A percentile compares a stretch with the other conserved stretches of the same genome.
phyloP scores from a whole-genome alignment of 2,797 vertebrate species.

The Enteromius treurensis region DNA sequence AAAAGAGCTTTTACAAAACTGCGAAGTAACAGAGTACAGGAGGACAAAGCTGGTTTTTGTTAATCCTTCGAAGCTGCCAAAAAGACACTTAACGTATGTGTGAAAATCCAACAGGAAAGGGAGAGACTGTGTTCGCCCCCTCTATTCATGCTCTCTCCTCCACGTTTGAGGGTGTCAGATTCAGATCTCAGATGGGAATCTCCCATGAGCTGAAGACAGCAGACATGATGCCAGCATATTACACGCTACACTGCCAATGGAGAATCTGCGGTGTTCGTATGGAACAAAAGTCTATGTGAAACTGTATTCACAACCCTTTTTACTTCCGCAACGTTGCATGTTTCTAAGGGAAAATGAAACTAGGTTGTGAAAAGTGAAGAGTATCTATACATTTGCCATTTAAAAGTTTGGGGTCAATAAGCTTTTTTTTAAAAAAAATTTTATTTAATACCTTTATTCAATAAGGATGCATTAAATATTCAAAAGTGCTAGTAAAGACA shows the following conservation, averaged over 20 bases:
- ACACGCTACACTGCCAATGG: slow-evolving; percentile 4
- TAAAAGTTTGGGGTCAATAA: background rate
- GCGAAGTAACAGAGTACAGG: background rate
- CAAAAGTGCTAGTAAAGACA: background rate
- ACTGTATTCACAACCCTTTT: background rate
- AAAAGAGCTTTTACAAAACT: background rate
- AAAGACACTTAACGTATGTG: slow-evolving; percentile 48
- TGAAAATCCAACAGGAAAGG: slow-evolving; percentile 56
- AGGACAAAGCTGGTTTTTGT: slow-evolving; percentile 44
- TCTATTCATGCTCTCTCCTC: slow-evolving; percentile 63
- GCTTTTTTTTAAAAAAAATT: too few relatives aligned
- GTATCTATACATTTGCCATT: background rate
- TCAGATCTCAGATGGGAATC: slow-evolving; percentile 36
- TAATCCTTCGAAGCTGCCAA: slow-evolving; percentile 9
- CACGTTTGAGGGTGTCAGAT: slow-evolving; percentile 38
- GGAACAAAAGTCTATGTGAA: background rate
- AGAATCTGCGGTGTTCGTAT: background rate
- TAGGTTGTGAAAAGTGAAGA: background rate
- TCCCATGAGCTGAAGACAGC: slow-evolving; percentile 36
- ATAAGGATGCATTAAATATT: background rate
- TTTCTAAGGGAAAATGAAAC: slow-evolving; percentile 15
- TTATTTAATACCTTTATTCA: background rate
- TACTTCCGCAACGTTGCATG: background rate
- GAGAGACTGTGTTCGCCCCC: slow-evolving; percentile 50
- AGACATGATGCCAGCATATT: slow-evolving; percentile 22